Evolutionary conservation across 2,797 vertebrate genomes (phyloP), one percentile per base, ranked within the genome.

Genomic region (Momotus momota): DNA sequence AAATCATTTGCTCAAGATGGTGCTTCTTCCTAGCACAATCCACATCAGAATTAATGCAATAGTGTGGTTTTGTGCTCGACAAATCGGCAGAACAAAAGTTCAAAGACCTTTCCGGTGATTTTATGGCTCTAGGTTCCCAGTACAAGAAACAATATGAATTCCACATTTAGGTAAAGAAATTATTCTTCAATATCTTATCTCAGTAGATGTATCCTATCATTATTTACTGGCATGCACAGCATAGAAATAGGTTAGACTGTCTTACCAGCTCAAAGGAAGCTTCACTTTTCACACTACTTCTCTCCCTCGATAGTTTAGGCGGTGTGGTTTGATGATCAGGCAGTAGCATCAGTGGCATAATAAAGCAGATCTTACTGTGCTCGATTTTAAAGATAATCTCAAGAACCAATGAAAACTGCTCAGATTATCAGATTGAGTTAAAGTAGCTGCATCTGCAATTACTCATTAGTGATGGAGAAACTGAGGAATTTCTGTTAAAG

Each of bases 381-480:
- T 55, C 2, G 95, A 96, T 97, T 93, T 74, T 85, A 87, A 70
- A 95, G 96, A 96, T 95, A 96, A 91, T 78, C 54, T 94, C 79
- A 90, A 91, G 84, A 94, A 93, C 95, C 95, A 96, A 96, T 96
- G 74, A 95, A 90, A 94, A 17, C 69, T 52, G 10, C 41, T 96
- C 75, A 4, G 62, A 92, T 96, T 92, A 95, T 97, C 97, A 94
- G 93, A 90, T 90, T 58, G 88, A 93, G 64, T 66, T 88, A 43
- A 96, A 88, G 72, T 87, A 93, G 91, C 83, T 91, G 58, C 90
- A 93, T 92, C 72, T 95, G 88, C 83, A 89, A 74, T 90, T 93
- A 92, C 67, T 94, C 90, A 90, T 90, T 75, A 88, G 71, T 33
- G 54, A 65, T 17, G 43, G 51, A 93, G 90, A 86, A 90, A 78